phyloP scores from a whole-genome alignment of 2,113 vertebrate genomes.

The Chlamydotis undulata region DNA sequence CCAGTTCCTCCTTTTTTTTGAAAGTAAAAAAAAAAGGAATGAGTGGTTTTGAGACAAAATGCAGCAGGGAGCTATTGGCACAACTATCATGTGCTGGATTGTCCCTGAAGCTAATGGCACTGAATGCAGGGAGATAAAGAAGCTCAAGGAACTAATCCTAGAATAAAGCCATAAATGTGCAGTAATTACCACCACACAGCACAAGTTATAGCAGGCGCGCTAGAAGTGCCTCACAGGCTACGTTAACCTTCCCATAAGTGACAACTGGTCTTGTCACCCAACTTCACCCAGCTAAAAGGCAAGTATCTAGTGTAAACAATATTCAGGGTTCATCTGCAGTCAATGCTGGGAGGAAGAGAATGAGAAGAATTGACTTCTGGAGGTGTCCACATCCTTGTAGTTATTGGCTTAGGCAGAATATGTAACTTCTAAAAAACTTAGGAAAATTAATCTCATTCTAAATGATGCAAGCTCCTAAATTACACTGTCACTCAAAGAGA shows the following conservation, averaged over 20 bases:
- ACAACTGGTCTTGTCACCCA: neutral
- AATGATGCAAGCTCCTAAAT: neutral
- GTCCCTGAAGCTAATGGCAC: conserved; percentile 34
- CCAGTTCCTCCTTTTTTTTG: neutral
- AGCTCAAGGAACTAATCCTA: conserved; percentile 37
- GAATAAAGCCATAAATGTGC: neutral
- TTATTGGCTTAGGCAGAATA: neutral
- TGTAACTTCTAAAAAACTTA: neutral
- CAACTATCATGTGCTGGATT: neutral
- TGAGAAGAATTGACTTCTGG: neutral
- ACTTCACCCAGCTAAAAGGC: neutral
- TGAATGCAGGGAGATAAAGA: neutral
- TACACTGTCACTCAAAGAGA: neutral
- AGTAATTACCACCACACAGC: neutral
- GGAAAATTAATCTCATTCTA: neutral
- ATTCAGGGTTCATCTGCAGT: neutral
- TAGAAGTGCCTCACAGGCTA: neutral
- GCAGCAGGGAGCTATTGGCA: neutral
- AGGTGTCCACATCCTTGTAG: neutral
- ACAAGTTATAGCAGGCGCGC: neutral
- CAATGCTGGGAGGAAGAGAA: neutral
- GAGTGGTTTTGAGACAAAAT: neutral
- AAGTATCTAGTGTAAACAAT: neutral
- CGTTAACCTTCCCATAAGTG: neutral
- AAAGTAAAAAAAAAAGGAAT: neutral